Conservation (phyloP, 35 echinoderm and acorn worm species). For the Acanthaster planci region DNA sequence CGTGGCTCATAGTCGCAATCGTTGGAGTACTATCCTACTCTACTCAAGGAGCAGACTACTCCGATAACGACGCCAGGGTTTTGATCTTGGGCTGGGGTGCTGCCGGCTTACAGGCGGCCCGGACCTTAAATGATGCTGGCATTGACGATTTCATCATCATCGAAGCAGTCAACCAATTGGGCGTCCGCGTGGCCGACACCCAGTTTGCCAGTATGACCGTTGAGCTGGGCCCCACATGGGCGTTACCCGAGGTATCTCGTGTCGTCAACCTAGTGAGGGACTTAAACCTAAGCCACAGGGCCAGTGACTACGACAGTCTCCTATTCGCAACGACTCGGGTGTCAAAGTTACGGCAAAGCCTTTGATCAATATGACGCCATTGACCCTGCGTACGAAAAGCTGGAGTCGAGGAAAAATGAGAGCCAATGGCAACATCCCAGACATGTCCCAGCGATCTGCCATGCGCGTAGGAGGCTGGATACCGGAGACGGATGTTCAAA, state of each 20-base stretch:
- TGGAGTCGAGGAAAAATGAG: not conserved
- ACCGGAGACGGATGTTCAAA: not conserved
- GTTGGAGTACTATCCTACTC: too few species aligned
- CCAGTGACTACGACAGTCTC: not conserved
- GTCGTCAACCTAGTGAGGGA: too few species aligned
- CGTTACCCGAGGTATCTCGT: not conserved
- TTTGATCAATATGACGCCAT: not conserved
- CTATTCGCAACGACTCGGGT: not conserved
- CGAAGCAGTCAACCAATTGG: slow-evolving; percentile 27
- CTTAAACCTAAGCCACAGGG: not conserved
- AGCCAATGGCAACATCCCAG: not conserved
- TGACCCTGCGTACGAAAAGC: not conserved
- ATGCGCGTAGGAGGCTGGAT: slow-evolving; percentile 14
- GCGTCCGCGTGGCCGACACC: slow-evolving; percentile 25
- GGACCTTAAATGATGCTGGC: slow-evolving; percentile 28
- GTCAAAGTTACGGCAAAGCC: not conserved
- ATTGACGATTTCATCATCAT: slow-evolving; percentile 55
- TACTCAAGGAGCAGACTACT: not conserved
- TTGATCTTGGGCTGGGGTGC: slow-evolving; percentile 50
- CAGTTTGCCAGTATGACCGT: slow-evolving; percentile 16
- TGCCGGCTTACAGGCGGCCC: slow-evolving; percentile 29
- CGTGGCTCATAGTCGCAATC: too few species aligned
- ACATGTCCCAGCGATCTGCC: slow-evolving; percentile 27
- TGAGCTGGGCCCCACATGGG: slow-evolving; percentile 16
- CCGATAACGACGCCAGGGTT: slow-evolving; percentile 29